Evolutionary conservation across 2,797 vertebrate species (phyloP).

Genomic region (Eulemur mongoz): DNA sequence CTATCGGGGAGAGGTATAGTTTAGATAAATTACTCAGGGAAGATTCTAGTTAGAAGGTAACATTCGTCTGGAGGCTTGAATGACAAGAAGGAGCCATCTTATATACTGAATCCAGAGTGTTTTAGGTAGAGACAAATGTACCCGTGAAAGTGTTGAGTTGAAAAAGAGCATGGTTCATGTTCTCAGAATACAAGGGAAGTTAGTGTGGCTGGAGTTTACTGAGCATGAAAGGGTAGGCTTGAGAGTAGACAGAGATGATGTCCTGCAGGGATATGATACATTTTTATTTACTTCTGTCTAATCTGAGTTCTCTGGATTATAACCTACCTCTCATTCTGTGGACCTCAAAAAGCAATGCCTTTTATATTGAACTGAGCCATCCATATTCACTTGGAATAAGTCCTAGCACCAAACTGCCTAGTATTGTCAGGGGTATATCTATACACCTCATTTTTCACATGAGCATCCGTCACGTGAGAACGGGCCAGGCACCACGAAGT

Average conservation of each 20-base stretch:
- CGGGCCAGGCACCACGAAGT: neutral
- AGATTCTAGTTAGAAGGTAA: neutral
- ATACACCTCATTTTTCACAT: slow-evolving; percentile 21
- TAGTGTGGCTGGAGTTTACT: neutral
- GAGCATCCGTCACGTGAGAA: slow-evolving; percentile 62
- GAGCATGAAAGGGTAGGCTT: neutral
- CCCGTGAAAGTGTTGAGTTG: neutral
- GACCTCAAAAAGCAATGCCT: neutral
- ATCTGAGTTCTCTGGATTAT: neutral
- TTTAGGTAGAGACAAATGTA: neutral
- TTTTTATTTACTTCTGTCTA: neutral
- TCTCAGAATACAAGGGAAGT: neutral
- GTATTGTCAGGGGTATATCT: slow-evolving; percentile 46
- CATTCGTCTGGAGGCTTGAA: neutral
- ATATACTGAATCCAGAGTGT: neutral
- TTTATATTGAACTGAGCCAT: neutral
- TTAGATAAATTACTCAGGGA: neutral
- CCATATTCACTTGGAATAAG: slow-evolving; percentile 42
- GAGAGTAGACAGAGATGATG: neutral
- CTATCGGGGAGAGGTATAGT: neutral
- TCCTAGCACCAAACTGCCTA: slow-evolving; percentile 33
- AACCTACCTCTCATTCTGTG: neutral
- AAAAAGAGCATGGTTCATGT: neutral
- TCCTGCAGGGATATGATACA: neutral
- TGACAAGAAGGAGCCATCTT: neutral